phyloP scores from a whole-genome alignment of 2,888 invertebrate genomes.

The Polia nebulosa region DNA sequence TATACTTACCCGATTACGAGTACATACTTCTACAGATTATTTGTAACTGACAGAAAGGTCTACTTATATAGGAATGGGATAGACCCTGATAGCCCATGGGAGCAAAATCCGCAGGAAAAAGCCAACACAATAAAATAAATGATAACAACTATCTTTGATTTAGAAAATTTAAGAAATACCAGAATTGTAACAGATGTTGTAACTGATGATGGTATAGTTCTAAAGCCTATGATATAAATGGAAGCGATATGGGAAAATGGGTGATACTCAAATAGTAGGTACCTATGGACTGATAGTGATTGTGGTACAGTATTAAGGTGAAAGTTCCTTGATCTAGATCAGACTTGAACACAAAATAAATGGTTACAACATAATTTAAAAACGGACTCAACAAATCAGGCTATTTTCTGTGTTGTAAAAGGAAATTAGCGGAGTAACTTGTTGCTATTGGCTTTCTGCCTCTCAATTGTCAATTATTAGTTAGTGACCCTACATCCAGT shows the following conservation, averaged over 20 bases:
- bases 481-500: no score
- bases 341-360: background rate
- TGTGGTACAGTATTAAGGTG: constrained; percentile 10
- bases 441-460: background rate
- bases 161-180: no score
- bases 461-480: no score
- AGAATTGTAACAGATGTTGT: background rate
- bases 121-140: background rate
- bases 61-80: background rate
- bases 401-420: background rate
- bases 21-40: background rate
- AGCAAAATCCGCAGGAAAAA: no score
- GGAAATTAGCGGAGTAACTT: background rate
- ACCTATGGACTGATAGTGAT: background rate
- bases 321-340: constrained; percentile 17
- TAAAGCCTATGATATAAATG: background rate
- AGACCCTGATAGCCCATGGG: no score
- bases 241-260: background rate
- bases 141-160: no score
- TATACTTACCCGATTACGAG: background rate
- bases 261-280: background rate
- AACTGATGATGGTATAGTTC: background rate
- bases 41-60: background rate
- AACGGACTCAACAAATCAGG: background rate
- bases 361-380: background rate